Conservation (phyloP, 2,888 invertebrate species). For the Cerastis leucographa region DNA sequence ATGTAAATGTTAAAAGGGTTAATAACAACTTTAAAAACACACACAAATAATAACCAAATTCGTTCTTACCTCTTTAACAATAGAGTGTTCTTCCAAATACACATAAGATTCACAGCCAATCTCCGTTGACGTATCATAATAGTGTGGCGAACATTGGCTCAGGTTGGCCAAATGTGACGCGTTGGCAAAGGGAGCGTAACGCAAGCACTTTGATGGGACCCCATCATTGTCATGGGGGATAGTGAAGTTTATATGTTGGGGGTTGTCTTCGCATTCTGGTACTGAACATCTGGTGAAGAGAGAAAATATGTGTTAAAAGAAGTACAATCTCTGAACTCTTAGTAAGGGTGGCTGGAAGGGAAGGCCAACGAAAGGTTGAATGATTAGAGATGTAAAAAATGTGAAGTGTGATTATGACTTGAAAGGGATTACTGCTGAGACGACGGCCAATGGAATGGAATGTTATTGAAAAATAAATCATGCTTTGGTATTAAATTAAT, state of each 20-base stretch:
- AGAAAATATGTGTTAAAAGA: background rate
- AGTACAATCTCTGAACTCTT: background rate
- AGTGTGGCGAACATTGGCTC: conserved; percentile 78
- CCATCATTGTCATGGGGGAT: conserved; percentile 82
- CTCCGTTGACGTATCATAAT: conserved; percentile 81
- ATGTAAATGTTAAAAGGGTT: background rate
- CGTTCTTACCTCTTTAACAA: conserved; percentile 84
- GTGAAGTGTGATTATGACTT: too few relatives aligned
- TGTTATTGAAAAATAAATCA: too few relatives aligned
- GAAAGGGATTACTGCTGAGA: too few relatives aligned
- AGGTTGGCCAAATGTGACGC: conserved; percentile 69
- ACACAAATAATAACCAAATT: too few relatives aligned
- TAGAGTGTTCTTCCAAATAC: conserved; percentile 86
- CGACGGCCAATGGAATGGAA: too few relatives aligned
- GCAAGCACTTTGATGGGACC: conserved; percentile 78
- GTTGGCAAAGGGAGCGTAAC: conserved; percentile 81
- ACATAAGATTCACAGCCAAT: conserved; percentile 83
- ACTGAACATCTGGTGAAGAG: conserved; percentile 81
- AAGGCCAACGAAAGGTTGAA: background rate
- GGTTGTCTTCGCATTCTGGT: conserved; percentile 83
- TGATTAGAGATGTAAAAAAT: too few relatives aligned
- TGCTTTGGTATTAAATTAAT: too few relatives aligned
- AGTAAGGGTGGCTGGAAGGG: background rate
- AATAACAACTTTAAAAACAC: background rate
- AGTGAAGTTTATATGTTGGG: conserved; percentile 79